Evolutionary conservation across 2,888 invertebrate species (phyloP).

Genomic region (Hyles lineata): DNA sequence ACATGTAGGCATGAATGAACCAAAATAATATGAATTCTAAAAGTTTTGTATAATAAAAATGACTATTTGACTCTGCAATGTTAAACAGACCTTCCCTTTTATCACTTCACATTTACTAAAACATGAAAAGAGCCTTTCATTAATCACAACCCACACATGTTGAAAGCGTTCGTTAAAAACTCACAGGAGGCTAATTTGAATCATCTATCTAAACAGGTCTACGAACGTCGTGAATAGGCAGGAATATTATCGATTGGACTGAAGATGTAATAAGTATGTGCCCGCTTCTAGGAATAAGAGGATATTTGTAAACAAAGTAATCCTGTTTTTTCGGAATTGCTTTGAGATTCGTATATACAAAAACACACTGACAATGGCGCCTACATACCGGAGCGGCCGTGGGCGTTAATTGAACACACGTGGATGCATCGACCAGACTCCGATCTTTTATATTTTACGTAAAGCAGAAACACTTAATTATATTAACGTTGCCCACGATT

Average conservation of each 20-base stretch:
- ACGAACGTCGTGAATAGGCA: neutral
- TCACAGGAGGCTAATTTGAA: constrained; percentile 21
- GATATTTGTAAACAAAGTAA: constrained; percentile 15
- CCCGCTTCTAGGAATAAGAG: constrained; percentile 15
- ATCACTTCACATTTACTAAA: neutral
- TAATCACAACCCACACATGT: neutral
- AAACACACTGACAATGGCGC: constrained; percentile 36
- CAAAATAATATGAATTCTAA: neutral
- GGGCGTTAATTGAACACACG: constrained; percentile 62
- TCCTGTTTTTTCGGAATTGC: constrained; percentile 14
- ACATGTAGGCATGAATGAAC: neutral
- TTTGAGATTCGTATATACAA: constrained; percentile 29
- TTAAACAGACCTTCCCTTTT: neutral
- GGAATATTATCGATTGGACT: neutral
- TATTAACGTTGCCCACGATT: constrained; percentile 30
- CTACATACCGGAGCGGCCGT: constrained; percentile 41
- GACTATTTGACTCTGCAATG: neutral
- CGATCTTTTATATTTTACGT: constrained; percentile 54
- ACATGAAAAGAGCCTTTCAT: neutral
- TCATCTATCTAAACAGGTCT: neutral
- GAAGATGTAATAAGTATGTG: constrained; percentile 10
- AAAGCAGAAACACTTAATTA: constrained; percentile 43
- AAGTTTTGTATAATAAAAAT: constrained; percentile 3
- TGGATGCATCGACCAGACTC: constrained; percentile 54
- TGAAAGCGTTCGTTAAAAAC: constrained; percentile 2